Evolutionary conservation across 1,140 invertebrate species (phyloP), one percentile per base, ranked within the genome.

Genomic region (Pteromalus puparum): DNA sequence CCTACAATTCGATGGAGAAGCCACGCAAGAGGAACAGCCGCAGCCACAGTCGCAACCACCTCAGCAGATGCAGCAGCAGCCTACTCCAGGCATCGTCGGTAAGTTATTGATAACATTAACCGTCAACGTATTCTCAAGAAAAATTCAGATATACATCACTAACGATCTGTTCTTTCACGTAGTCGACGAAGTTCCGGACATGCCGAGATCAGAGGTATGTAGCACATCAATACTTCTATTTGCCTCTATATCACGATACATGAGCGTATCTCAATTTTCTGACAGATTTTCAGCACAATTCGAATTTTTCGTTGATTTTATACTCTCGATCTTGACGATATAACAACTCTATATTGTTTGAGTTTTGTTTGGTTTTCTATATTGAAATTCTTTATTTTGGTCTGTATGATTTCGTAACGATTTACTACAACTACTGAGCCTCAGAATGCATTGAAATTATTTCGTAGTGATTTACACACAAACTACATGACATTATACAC

Each of bases 1-100:
- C 77, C 93, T 94, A 34, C 97, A 97, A 90, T 97, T 97, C 88
- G 91, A 90, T 4, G 91, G 90, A 3, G 90, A 91, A 53, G 84
- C 87, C 1, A 65, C 78, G 6, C 74, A 87, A 7, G 67, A 90
- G 84, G 4, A 21, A 18, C 53, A n/a, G 18, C 53, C 15, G 21
- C 53, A 61, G 18, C 53, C 3, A 18, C 53, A n/a, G 18, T 21
- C 15, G 21, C 53, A 61, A 5, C 53, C 3, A 15, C 48, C 1
- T 3, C 21, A 21, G 7, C 53, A n/a, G 6, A 21, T 7, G 53
- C 53, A 61, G 18, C 53, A 61, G 6, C 53, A 61, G 53, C 53
- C 53, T 6, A 77, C 89, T 15, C 89, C 93, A 48, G 94, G 93
- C 85, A 95, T 95, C 83, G 89, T 94, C 72, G 94, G 94, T 95